Percentiles rank a stretch among this genome's conserved stretches.
Conservation (phyloP, 1,140 invertebrate genomes). For the Magallana angulata region DNA sequence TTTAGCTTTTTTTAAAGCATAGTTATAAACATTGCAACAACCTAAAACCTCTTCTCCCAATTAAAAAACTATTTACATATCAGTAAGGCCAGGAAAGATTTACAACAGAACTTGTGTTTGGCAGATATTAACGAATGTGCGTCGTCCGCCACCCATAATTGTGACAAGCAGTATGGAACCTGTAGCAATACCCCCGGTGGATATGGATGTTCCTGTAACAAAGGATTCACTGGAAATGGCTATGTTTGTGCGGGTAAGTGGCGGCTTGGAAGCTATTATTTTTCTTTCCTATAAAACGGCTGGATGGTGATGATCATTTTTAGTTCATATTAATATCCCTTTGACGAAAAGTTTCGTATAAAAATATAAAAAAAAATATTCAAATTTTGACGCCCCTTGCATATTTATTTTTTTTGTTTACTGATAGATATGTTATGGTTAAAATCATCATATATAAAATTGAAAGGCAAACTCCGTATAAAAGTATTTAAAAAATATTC, state of each 20-base stretch:
- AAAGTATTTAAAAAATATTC: neutral
- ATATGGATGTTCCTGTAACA: conserved; percentile 80
- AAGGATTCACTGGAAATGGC: conserved; percentile 66
- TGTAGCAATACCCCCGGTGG: conserved; percentile 91
- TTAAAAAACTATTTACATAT: neutral
- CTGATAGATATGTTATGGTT: too few species aligned
- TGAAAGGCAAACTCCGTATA: too few species aligned
- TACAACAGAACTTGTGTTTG: neutral
- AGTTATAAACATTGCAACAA: too few species aligned
- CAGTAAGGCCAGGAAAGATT: neutral
- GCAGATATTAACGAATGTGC: conserved; percentile 62
- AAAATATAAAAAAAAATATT: neutral
- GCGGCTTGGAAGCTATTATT: neutral
- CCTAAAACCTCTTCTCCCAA: neutral
- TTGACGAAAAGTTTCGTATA: too few species aligned
- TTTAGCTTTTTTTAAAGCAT: too few species aligned
- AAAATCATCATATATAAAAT: neutral
- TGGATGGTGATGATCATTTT: too few species aligned
- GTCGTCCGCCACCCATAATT: conserved; percentile 86
- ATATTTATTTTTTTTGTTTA: too few species aligned
- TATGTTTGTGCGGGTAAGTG: conserved; percentile 51
- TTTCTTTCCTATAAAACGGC: neutral
- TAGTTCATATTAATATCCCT: too few species aligned
- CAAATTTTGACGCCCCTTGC: neutral
- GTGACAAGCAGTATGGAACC: conserved; percentile 88